These are phyloP conservation scores for Numenius arquata DNA, from an alignment of 2,113 vertebrate genomes.

Conservation along the genomic window DNA sequence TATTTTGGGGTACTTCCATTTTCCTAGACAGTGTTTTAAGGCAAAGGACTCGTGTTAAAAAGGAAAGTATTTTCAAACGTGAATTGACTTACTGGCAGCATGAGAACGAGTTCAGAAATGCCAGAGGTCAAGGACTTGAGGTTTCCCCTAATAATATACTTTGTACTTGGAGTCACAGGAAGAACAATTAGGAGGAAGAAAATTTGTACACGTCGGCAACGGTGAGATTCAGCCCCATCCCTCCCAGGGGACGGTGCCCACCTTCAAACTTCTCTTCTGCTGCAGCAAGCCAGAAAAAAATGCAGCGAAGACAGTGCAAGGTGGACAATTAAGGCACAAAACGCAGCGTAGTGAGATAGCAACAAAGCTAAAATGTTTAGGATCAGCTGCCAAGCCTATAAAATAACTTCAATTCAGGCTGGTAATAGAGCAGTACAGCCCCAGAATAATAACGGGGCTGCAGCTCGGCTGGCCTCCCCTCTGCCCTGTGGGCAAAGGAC, in stretches of 20 bases:
- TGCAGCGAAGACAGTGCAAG: not conserved
- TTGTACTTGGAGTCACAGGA: not conserved
- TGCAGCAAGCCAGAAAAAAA: not conserved
- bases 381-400: not conserved
- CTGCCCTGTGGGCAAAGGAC: not conserved
- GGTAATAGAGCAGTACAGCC: not conserved
- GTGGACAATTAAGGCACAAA: not conserved
- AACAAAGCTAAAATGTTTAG: not conserved
- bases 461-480: not conserved
- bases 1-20: not conserved
- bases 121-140: not conserved
- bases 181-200: not conserved
- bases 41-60: not conserved
- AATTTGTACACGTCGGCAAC: rapidly evolving
- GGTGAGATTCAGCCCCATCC: not conserved
- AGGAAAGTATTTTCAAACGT: not conserved
- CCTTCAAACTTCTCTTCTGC: not conserved
- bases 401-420: not conserved
- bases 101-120: not conserved
- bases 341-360: rapidly evolving
- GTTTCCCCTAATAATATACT: not conserved
- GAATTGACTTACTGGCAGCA: not conserved
- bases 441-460: rapidly evolving
- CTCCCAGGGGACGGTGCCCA: not conserved
- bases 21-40: not conserved